Evolutionary conservation across 1,140 invertebrate genomes (phyloP), one percentile per base, ranked within the genome.

Genomic region (Micrasema longulum): DNA sequence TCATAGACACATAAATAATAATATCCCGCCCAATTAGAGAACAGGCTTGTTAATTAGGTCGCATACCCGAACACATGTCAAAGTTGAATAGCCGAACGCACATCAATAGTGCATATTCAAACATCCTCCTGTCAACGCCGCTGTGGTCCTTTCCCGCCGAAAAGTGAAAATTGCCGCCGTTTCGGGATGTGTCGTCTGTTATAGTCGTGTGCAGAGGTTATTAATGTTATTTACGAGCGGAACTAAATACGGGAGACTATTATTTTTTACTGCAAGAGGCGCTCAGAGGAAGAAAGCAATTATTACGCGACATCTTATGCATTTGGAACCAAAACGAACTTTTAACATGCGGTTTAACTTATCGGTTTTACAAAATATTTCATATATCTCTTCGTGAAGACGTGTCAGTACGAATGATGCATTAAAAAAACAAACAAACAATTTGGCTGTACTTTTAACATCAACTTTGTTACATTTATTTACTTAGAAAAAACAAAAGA

Each of bases 201-300:
- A 11, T n/a, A n/a, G n/a, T n/a, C n/a, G n/a, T n/a, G n/a, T n/a
- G 41, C 3, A 45, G 14, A 4, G 2, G 3, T 45, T 45, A 45
- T 45, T 45, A 45, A 45, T 45, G 41, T 45, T 45, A 45, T 45
- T 45, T 45, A 45, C 41, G 41, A 45, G 41, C 41, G 41, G 41
- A 45, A 45, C 41, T 45, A 45, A 16, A 45, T 16, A 12, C 41
- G 12, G 12, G 14, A 16, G 3, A 45, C 14, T 3, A 11, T 45
- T 5, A 12, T 11, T 45, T 45, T 45, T 45, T 45, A 45, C 11
- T 16, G 41, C 41, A n/a, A 11, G 41, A 45, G 41, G 14, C 41
- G 14, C 41, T 11, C 41, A 45, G 14, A 45, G 41, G 41, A 45
- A 45, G 41, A 45, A 45, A 45, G 41, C 11, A 45, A 45, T 45